Evolutionary conservation across 2,797 vertebrate genomes (phyloP), one percentile per base, ranked within the genome.

Genomic region (Cirrhinus molitorella): DNA sequence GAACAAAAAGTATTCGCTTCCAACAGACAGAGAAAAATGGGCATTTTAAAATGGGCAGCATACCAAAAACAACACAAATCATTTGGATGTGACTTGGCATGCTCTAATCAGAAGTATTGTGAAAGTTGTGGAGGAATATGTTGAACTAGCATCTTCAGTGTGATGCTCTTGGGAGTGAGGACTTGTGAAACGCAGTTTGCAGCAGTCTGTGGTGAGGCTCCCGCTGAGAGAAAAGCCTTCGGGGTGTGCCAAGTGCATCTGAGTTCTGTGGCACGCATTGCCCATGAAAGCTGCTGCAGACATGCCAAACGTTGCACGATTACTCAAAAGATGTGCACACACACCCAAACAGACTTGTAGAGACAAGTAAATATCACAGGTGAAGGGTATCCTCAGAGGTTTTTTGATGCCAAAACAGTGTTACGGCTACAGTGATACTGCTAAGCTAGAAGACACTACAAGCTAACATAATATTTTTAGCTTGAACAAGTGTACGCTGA

Each of bases 151-250:
- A 5, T 79, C 84, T 66, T 71, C 34, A 67, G 71, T 37, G 43
- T n/a, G 68, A 74, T 77, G 21, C 57, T 85, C 80, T 23, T 16
- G 55, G 74, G 61, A 79, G n/a, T 8, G 47, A 34, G 8, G 34
- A 55, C 49, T 84, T 88, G 71, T 73, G 86, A 84, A 88, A 86
- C 21, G 10, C 68, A 67, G 37, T 67, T 72, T 70, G 53, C 82
- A 82, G 78, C 31, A 25, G n/a, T 59, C 45, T 43, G 21, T 13
- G 17, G 11, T 31, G 16, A 73, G 70, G 63, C 14, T 21, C 37
- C 61, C 14, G 11, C 43, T 19, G 43, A 49, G 49, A 8, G 10
- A 34, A 70, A 49, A 37, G 1, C 3, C 14, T 13, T 14, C 21
- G 0, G 11, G 16, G 19, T 59, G 19, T 17, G 79, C 79, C 21